Evolutionary conservation across 1,140 invertebrate genomes (phyloP).

Genomic region (Drosophila kohkoa): DNA sequence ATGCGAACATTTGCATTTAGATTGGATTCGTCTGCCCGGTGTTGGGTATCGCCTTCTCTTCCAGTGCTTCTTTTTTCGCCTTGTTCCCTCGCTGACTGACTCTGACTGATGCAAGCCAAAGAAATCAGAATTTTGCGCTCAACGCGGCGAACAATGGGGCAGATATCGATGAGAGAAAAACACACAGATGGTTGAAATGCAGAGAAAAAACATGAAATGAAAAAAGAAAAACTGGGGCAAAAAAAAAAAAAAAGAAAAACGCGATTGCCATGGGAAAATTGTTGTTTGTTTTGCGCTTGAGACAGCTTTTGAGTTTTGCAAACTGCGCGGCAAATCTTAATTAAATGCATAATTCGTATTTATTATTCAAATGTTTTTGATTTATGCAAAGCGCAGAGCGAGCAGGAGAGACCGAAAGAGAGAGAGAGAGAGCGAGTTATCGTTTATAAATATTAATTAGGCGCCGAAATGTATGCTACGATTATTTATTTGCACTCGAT

Average conservation of each 20-base stretch:
- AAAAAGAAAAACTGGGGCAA: slow-evolving; percentile 11
- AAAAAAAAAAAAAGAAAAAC: not conserved
- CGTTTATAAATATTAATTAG: slow-evolving; percentile 78
- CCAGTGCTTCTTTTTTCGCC: too few species aligned
- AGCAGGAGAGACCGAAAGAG: not conserved
- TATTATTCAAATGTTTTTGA: slow-evolving; percentile 79
- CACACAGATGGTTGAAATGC: not conserved
- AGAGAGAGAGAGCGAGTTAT: slow-evolving; percentile 1
- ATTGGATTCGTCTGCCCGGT: slow-evolving; percentile 69
- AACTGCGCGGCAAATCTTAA: slow-evolving; percentile 72
- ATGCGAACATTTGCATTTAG: slow-evolving; percentile 78
- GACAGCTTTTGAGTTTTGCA: slow-evolving; percentile 5
- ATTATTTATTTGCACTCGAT: slow-evolving; percentile 32
- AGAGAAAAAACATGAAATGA: not conserved
- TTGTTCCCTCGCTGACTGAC: not conserved
- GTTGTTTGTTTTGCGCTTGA: slow-evolving; percentile 30
- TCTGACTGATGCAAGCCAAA: slow-evolving; percentile 69
- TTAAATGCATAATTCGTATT: slow-evolving; percentile 82
- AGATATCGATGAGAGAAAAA: slow-evolving; percentile 40
- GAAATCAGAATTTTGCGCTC: slow-evolving; percentile 68
- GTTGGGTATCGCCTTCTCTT: slow-evolving; percentile 25
- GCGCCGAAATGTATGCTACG: slow-evolving; percentile 35
- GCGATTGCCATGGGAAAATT: slow-evolving; percentile 45
- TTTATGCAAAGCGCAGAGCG: slow-evolving; percentile 69
- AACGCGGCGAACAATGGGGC: slow-evolving; percentile 43